A percentile compares a stretch with the other conserved stretches of the same genome.
phyloP scores from a whole-genome alignment of 2,888 invertebrate species.

The Drosophila villosipedis region DNA sequence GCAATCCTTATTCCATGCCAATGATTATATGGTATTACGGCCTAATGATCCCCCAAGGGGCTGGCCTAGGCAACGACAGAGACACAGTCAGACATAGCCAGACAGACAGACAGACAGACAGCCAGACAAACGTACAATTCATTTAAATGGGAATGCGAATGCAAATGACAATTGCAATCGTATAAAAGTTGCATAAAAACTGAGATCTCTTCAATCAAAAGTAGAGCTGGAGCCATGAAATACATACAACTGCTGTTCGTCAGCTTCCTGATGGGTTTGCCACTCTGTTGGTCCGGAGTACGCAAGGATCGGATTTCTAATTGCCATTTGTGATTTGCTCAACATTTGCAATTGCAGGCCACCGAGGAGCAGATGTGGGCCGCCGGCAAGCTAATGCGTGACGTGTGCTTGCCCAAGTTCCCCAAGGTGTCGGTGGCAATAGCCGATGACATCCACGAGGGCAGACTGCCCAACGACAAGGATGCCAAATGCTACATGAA shows the following conservation, averaged over 20 bases:
- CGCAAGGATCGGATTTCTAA: neutral
- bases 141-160: conserved; percentile 18
- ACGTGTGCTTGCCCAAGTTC: conserved; percentile 88
- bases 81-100: too few relatives aligned
- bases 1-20: conserved; percentile 15
- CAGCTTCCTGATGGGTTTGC: conserved; percentile 28
- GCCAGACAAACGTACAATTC: neutral
- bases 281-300: conserved; percentile 41
- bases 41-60: conserved; percentile 5
- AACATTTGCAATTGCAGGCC: conserved; percentile 61
- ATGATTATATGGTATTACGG: conserved; percentile 26
- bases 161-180: neutral
- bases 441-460: conserved; percentile 78
- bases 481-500: conserved; percentile 86
- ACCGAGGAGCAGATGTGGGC: conserved; percentile 88
- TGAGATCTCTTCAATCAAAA: conserved; percentile 16
- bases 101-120: too few relatives aligned
- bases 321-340: neutral
- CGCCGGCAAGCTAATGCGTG: conserved; percentile 88
- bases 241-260: conserved; percentile 22
- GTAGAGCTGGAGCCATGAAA: conserved; percentile 21
- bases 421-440: conserved; percentile 78
- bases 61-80: conserved; percentile 1
- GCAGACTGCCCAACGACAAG: conserved; percentile 80
- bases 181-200: conserved; percentile 34